Evolutionary conservation across 2,888 invertebrate genomes (phyloP), one percentile per base, ranked within the genome.

Genomic region (Phania funesta): DNA sequence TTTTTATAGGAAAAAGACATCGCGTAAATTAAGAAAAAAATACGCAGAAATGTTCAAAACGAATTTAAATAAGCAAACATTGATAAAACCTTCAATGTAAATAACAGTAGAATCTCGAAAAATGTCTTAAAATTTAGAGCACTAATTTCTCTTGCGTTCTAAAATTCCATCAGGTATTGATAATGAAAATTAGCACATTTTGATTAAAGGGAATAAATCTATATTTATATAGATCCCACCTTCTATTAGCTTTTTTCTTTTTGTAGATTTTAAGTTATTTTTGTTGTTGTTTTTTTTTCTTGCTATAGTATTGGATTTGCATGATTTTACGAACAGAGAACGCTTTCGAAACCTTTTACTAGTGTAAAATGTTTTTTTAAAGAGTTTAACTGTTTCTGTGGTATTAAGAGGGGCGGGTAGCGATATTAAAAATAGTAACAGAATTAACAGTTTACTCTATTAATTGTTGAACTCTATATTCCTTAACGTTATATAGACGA

Each of bases 241-340:
- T 56, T 46, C 26, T n/a, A 35, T 26, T 1, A 26, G 29, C 56
- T 62, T 26, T 32, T 60, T 44, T 26, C 3, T 22, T 65, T 58
- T 54, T 54, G 26, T 70, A 13, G 29, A 46, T 35, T 46, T 41
- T 44, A 4, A 5, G 52, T 1, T 65, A 32, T 20, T 60, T 41
- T 24, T 6, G 3, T 62, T 18, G 18, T 32, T 32, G 38, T 22
- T 20, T n/a, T 9, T 5, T 26, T 24, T 56, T 26, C 13, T 22
- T 44, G 44, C n/a, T 46, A 13, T 50, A 50, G 9, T 58, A 16
- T 32, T 32, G 46, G 2, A 4, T 64, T 50, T 48, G 2, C 50
- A 13, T 71, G 48, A 52, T 56, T 78, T 78, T 41, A 22, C 71
- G 78, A 78, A 78, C 5, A 67, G 58, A 73, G 78, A 79, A 73